Conservation (phyloP, 2,888 invertebrate genomes). For the Archips crataeganus region DNA sequence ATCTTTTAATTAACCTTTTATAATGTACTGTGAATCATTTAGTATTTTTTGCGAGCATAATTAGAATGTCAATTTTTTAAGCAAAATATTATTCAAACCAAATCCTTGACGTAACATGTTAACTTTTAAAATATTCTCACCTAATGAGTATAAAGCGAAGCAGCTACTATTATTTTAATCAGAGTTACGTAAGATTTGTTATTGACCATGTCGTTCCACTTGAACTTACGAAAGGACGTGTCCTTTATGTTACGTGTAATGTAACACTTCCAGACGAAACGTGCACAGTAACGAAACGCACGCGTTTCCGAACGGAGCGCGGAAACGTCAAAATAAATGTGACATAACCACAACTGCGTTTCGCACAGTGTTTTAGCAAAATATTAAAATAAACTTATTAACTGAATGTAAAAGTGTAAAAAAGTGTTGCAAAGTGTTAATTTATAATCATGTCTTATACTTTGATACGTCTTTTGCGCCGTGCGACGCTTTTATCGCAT, state of each 20-base stretch:
- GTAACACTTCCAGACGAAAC: conserved; percentile 24
- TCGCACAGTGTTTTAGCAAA: conserved; percentile 52
- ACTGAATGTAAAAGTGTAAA: conserved; percentile 57
- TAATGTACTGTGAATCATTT: too few species aligned
- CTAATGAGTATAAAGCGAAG: not conserved
- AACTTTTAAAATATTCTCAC: not conserved
- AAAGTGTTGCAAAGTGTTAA: conserved; percentile 45
- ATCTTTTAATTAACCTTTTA: too few species aligned
- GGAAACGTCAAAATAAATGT: conserved; percentile 67
- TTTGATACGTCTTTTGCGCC: conserved; percentile 73
- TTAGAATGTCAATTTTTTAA: too few species aligned
- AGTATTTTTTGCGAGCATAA: too few species aligned
- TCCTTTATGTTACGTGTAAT: too few species aligned
- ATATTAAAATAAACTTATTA: conserved; percentile 46
- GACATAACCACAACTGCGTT: conserved; percentile 58
- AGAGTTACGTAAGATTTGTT: conserved; percentile 9
- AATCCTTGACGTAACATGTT: not conserved
- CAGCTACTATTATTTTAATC: not conserved
- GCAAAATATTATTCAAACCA: too few species aligned
- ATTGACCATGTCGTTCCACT: conserved; percentile 1
- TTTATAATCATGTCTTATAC: conserved; percentile 70
- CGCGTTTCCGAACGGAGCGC: conserved; percentile 31
- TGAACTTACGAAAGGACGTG: conserved; percentile 1
- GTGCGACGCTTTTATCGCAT: conserved; percentile 64
- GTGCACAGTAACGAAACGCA: conserved; percentile 7